Percentiles rank a stretch among this genome's conserved stretches.
These are phyloP conservation scores for Melanogrammus aeglefinus DNA, from an alignment of 2,797 vertebrate species.

Conservation along the genomic window DNA sequence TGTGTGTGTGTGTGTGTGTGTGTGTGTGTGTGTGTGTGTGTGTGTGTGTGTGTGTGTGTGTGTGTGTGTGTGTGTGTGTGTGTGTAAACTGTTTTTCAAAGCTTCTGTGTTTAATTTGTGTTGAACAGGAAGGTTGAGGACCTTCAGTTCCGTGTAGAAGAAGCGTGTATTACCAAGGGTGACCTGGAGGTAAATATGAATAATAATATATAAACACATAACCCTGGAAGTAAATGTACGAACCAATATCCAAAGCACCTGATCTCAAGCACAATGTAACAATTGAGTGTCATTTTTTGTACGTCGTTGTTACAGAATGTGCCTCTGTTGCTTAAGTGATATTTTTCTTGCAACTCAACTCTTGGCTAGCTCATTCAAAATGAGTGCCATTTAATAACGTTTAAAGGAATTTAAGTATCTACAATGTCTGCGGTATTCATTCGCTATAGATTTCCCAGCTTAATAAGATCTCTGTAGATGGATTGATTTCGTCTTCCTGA, in stretches of 20 bases:
- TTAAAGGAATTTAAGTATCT: conserved; percentile 24
- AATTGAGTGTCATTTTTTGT: neutral
- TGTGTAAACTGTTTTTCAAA: neutral
- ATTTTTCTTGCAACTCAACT: neutral
- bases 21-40: too few relatives aligned
- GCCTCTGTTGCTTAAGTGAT: neutral
- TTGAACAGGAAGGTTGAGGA: conserved; percentile 93
- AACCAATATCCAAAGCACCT: neutral
- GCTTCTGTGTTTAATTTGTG: conserved; percentile 24
- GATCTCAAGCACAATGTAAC: neutral
- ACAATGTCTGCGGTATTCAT: conserved; percentile 19
- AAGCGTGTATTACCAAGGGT: conserved; percentile 99
- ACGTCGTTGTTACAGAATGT: neutral
- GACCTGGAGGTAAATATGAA: conserved; percentile 91
- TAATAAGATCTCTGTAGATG: conserved; percentile 25
- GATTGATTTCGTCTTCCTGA: conserved; percentile 18
- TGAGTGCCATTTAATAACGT: neutral
- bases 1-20: too few relatives aligned
- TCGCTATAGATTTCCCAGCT: conserved; percentile 12
- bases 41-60: too few relatives aligned
- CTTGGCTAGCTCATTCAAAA: neutral
- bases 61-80: too few relatives aligned
- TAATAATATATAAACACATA: neutral
- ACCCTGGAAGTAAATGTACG: conserved; percentile 5
- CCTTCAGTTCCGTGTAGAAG: conserved; percentile 97